Evolutionary conservation across 2,113 vertebrate species (phyloP).

Genomic region (Sphyrna mokarran): DNA sequence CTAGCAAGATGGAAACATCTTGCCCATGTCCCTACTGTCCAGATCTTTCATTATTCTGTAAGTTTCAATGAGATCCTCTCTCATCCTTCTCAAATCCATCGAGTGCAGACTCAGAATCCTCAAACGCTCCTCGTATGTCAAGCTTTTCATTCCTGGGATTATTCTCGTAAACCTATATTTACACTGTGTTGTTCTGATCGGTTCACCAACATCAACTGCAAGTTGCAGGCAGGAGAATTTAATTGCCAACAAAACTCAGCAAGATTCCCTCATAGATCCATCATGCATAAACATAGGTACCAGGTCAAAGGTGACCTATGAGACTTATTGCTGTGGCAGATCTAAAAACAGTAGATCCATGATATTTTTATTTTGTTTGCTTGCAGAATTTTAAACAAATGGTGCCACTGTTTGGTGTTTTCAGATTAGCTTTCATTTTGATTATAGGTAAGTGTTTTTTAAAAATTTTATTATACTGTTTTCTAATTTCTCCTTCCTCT

Average conservation of each 20-base stretch:
- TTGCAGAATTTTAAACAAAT: slow-evolving; percentile 80
- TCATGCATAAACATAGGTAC: background rate
- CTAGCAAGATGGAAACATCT: too few relatives aligned
- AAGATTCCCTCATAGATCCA: background rate
- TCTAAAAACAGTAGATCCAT: background rate
- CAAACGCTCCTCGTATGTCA: too few relatives aligned
- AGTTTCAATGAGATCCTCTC: too few relatives aligned
- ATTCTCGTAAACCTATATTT: background rate
- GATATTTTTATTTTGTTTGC: slow-evolving; percentile 39
- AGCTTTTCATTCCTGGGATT: too few relatives aligned
- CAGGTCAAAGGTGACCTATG: background rate
- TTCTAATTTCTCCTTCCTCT: background rate
- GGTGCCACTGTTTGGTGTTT: slow-evolving; percentile 70
- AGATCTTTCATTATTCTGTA: too few relatives aligned
- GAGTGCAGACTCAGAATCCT: too few relatives aligned
- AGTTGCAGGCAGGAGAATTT: background rate
- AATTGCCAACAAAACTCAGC: background rate
- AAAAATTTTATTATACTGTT: background rate
- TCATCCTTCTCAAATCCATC: too few relatives aligned
- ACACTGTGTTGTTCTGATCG: background rate
- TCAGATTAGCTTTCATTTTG: slow-evolving; percentile 65
- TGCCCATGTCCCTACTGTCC: too few relatives aligned
- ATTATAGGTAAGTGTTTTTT: slow-evolving; percentile 61
- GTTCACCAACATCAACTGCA: background rate
- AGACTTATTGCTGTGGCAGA: background rate